Conservation (phyloP, 2,797 vertebrate species). For the Myoxocephalus aenaeus region DNA sequence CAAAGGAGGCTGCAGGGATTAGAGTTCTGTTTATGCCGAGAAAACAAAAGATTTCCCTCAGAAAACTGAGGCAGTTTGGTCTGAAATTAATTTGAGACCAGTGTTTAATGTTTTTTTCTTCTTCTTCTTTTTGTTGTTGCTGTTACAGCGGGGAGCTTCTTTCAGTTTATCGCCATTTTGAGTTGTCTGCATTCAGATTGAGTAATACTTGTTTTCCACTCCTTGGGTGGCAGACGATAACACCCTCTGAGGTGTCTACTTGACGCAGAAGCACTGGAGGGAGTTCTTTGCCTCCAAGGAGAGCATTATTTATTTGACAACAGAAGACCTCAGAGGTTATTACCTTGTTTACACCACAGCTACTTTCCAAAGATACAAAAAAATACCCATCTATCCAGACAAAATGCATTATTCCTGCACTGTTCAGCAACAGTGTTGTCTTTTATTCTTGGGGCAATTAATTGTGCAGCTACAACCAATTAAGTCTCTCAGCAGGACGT, state of each 20-base stretch:
- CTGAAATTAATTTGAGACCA: slow-evolving; percentile 20
- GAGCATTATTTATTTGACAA: slow-evolving; percentile 46
- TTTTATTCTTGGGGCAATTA: slow-evolving; percentile 10
- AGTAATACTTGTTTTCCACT: slow-evolving; percentile 22
- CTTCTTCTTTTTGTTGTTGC: neutral
- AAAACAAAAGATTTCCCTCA: slow-evolving; percentile 24
- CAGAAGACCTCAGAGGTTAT: slow-evolving; percentile 50
- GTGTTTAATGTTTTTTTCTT: slow-evolving; percentile 2
- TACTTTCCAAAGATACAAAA: slow-evolving; percentile 33
- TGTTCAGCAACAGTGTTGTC: slow-evolving; percentile 14
- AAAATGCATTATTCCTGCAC: slow-evolving; percentile 21
- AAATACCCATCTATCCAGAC: slow-evolving; percentile 10
- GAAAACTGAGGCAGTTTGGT: slow-evolving; percentile 23
- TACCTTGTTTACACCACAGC: slow-evolving; percentile 43
- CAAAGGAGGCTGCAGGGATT: slow-evolving; percentile 24
- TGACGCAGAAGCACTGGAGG: slow-evolving; percentile 31
- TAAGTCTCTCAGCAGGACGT: neutral
- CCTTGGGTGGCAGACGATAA: slow-evolving; percentile 19
- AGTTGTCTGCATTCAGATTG: slow-evolving; percentile 23
- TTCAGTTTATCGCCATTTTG: slow-evolving; percentile 3
- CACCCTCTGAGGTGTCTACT: slow-evolving; percentile 24
- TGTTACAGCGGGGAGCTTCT: neutral
- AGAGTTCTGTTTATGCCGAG: slow-evolving; percentile 5
- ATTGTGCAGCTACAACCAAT: neutral
- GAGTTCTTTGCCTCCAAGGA: slow-evolving; percentile 35